Percentiles rank a stretch among this genome's conserved stretches.
These are phyloP conservation scores for Sciurus niger DNA, from an alignment of 2,113 vertebrate species.

Conservation along the genomic window DNA sequence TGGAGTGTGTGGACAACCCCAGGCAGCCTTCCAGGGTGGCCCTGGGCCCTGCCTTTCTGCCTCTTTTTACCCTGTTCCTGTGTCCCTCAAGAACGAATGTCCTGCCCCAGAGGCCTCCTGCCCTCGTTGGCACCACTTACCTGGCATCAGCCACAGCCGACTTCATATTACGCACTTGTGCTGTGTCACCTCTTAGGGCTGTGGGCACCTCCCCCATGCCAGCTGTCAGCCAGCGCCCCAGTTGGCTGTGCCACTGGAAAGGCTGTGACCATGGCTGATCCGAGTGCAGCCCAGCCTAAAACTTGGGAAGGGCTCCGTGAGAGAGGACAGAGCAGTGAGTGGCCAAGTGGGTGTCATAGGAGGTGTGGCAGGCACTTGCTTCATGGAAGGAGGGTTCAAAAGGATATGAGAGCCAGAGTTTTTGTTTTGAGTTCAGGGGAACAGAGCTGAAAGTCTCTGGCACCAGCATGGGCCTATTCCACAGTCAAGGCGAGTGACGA, in stretches of 20 bases:
- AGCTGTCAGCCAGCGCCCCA: neutral
- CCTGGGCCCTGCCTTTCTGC: neutral
- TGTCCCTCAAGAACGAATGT: neutral
- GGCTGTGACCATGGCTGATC: neutral
- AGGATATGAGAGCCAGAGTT: neutral
- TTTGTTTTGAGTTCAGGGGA: neutral
- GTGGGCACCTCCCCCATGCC: too few species aligned
- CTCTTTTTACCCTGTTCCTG: neutral
- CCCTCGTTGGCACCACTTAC: neutral
- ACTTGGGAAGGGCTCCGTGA: neutral
- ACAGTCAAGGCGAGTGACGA: rapidly evolving
- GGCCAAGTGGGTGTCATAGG: neutral
- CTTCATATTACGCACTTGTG: neutral
- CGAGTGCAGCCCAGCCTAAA: neutral
- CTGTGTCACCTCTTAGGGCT: neutral
- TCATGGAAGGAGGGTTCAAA: neutral
- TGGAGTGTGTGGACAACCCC: neutral
- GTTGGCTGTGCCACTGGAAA: rapidly evolving
- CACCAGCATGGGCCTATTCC: neutral
- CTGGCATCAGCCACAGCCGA: neutral
- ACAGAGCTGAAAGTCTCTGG: neutral
- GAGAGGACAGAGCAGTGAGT: neutral
- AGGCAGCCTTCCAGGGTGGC: neutral
- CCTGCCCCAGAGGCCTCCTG: neutral
- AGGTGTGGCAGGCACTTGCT: neutral